Evolutionary conservation across 2,888 invertebrate genomes (phyloP).

Genomic region (Labia minor): DNA sequence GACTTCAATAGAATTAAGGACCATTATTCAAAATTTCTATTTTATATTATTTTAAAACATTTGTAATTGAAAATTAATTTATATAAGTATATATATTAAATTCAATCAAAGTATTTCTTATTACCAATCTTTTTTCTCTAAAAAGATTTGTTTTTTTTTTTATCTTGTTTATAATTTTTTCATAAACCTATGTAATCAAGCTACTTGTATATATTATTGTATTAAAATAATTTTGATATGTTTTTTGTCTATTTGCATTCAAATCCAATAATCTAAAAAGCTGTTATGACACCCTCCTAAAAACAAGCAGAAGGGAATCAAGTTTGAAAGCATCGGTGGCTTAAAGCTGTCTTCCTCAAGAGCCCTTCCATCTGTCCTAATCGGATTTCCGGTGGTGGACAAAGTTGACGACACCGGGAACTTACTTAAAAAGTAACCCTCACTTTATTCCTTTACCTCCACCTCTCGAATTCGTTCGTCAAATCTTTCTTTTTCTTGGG

Average conservation of each 20-base stretch:
- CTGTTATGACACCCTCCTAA: background rate
- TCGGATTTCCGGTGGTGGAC: slow-evolving; percentile 13
- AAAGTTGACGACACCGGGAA: background rate
- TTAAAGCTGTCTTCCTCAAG: background rate
- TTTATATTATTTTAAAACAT: too few species aligned
- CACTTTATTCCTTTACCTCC: background rate
- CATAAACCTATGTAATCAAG: too few species aligned
- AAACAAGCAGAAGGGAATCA: background rate
- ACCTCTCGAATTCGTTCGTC: background rate
- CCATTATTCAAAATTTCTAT: too few species aligned
- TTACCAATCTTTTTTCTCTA: too few species aligned
- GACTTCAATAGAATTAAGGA: too few species aligned
- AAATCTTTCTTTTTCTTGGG: background rate
- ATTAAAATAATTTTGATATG: too few species aligned
- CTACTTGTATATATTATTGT: too few species aligned
- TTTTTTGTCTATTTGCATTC: background rate
- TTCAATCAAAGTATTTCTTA: too few species aligned
- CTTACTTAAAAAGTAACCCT: background rate
- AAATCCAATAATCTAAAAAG: background rate
- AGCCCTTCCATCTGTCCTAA: background rate
- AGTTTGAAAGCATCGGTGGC: background rate
- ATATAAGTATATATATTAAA: too few species aligned
- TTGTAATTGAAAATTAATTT: too few species aligned
- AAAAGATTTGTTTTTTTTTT: too few species aligned
- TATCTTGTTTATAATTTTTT: too few species aligned